A percentile compares a stretch with the other conserved stretches of the same genome.
These are phyloP conservation scores for Paraplagusia blochii DNA, from an alignment of 2,113 vertebrate genomes.

Conservation along the genomic window DNA sequence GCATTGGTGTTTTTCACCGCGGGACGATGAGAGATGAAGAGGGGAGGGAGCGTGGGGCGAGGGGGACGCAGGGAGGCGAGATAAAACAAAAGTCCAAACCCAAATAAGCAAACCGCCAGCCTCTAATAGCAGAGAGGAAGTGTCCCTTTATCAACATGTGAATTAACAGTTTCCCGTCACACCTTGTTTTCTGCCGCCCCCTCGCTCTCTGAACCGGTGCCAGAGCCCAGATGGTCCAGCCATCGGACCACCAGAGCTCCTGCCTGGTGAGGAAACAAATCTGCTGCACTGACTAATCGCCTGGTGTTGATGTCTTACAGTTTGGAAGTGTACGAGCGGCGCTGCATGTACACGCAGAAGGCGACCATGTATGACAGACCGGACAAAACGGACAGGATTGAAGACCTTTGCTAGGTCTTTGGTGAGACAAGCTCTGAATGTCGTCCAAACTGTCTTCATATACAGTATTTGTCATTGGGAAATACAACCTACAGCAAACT, in stretches of 20 bases:
- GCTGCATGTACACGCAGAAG: conserved; percentile 33
- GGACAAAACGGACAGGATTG: neutral
- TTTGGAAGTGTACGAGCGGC: conserved; percentile 45
- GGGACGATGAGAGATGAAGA: conserved; percentile 66
- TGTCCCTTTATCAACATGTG: conserved; percentile 79
- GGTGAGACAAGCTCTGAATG: too few species aligned
- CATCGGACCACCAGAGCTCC: conserved; percentile 61
- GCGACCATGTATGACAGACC: conserved; percentile 27
- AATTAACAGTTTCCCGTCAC: conserved; percentile 84
- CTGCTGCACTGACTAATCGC: conserved; percentile 67
- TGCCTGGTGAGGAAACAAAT: conserved; percentile 64
- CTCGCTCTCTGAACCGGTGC: conserved; percentile 59
- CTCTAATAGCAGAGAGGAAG: conserved; percentile 85
- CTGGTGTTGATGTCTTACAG: conserved; percentile 60
- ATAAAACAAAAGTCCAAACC: conserved; percentile 78
- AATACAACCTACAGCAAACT: too few species aligned
- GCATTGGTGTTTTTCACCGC: conserved; percentile 61
- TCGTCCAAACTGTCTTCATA: too few species aligned
- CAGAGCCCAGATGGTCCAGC: conserved; percentile 55
- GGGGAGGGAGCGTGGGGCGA: conserved; percentile 24
- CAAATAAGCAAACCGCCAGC: conserved; percentile 78
- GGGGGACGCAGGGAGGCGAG: conserved; percentile 39
- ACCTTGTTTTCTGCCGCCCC: conserved; percentile 67
- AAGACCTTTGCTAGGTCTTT: too few species aligned
- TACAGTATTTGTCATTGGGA: too few species aligned